Base-by-base conservation (phyloP, 2,888 invertebrate species). In the Hyposoter didymator region DNA sequence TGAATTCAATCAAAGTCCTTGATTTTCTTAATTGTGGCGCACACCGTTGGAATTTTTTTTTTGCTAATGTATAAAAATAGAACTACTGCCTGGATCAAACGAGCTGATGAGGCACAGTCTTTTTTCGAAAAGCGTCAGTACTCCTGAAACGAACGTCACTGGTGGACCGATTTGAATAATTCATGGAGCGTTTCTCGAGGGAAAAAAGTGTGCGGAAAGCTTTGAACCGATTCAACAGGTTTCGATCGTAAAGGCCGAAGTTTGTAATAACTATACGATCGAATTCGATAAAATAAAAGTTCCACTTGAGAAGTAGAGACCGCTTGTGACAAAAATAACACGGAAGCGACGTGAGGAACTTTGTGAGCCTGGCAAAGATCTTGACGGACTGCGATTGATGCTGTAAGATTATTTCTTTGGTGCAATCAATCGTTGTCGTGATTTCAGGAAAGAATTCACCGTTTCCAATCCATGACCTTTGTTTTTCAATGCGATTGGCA, bases 181-280 rank as follows among this genome's bases (percentile, higher is more conserved):
- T 84, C 83, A 84, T 84, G 74, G 43, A 32, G 47, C 73, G 74
- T 78, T 73, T 69, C 62, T 19, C 47, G 62, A 14, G 14, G 73
- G n/a, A 28, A 73, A 67, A 69, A 59, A 66, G 49, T 59, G 28
- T 17, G n/a, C 19, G 17, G 66, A 55, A 62, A 73, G 47, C 67
- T 45, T 75, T 66, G 45, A 72, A 76, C 76, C 45, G 66, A 72
- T 78, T 82, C 72, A 66, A 82, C 82, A 78, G 72, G 76, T 67
- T 81, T 55, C 73, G 72, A 76, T 76, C 19, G 72, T 12, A 39
- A 19, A 64, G 32, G 43, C 43, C 55, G 45, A 66, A 82, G 78
- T 55, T 74, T 45, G 66, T 39, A 35, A 67, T 74, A 52, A 73
- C 74, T 28, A 43, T 67, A 52, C 32, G 39, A 28, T 55, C 19